Base-by-base conservation (phyloP, 2,113 vertebrate genomes). In the Malurus elegans region DNA sequence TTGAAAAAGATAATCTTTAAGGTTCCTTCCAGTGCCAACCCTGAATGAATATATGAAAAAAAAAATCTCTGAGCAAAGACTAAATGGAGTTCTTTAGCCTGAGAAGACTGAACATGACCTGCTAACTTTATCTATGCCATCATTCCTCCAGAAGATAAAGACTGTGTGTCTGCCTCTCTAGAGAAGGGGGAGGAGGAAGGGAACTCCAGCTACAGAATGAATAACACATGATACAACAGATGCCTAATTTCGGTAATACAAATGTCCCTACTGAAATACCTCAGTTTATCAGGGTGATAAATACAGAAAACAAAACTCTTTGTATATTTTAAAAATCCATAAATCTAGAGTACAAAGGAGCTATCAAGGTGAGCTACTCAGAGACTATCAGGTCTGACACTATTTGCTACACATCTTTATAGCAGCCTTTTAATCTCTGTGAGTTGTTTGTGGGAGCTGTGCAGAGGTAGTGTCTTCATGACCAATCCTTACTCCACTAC, bases 241-340 rank as follows among this genome's bases (percentile, higher is more conserved):
- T 51, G 73, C 84, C 54, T 85, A 45, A 93, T 82, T 69, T 86
- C 65, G 60, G 10, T 81, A 67, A 64, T 79, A 84, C 65, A 89
- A 90, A 96, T 86, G 42, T 19, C 51, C 50, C 47, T 34, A 58
- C 70, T 71, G 45, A 73, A 92, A 88, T 83, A 75, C n/a, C 86
- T 86, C 56, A 94, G 5, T 45, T 90, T 81, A 88, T 81, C 74
- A 93, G 82, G 82, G 86, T 40, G 71, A 96, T 58, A 92, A 88
- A 88, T 42, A 78, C n/a, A 90, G 79, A 74, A 93, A 91, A 81
- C 79, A 78, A 86, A 94, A 76, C 42, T 61, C 60, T 50, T 81
- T 92, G 80, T 95, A 92, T 96, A 96, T 96, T 96, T 97, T 93
- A 92, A 93, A 93, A 73, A 92, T n/a, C 81, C 58, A 3, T 92